phyloP scores from a whole-genome alignment of 2,888 invertebrate genomes.

The Branchipolynoe longqiensis region DNA sequence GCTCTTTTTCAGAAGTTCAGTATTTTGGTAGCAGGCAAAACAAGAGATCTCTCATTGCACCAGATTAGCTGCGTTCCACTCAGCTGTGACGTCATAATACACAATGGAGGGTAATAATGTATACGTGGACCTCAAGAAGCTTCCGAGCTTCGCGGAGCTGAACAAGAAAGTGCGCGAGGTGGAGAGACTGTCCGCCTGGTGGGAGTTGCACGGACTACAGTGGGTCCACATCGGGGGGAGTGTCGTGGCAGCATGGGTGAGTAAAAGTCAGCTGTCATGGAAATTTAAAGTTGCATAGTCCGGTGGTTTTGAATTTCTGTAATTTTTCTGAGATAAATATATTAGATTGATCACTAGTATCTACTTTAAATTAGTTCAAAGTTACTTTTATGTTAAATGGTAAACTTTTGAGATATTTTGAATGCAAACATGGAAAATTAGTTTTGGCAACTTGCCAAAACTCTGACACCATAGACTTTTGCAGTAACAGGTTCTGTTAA shows the following conservation, averaged over 20 bases:
- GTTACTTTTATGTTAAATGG: not conserved
- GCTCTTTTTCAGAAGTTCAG: too few species aligned
- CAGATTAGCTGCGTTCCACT: too few species aligned
- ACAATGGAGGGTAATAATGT: conserved; percentile 61
- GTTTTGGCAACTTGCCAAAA: not conserved
- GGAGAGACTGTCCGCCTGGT: conserved; percentile 72
- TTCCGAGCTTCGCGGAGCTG: conserved; percentile 74
- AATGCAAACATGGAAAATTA: not conserved
- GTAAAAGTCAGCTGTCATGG: not conserved
- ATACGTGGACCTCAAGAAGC: conserved; percentile 71
- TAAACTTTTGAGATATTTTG: not conserved
- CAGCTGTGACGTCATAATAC: not conserved
- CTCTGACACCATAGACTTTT: too few species aligned
- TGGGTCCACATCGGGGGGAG: conserved; percentile 69
- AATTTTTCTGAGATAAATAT: too few species aligned
- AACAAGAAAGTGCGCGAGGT: conserved; percentile 71
- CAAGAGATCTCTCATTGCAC: too few species aligned
- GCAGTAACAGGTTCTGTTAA: too few species aligned
- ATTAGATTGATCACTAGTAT: too few species aligned
- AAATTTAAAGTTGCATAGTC: too few species aligned
- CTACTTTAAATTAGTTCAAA: too few species aligned
- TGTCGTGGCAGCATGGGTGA: conserved; percentile 60
- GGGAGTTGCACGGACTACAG: conserved; percentile 77
- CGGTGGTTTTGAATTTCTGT: too few species aligned
- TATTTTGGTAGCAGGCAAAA: too few species aligned